A percentile compares a stretch with the other conserved stretches of the same genome.
phyloP scores from a whole-genome alignment of 2,888 invertebrate genomes.

The Apodemia duryi region DNA sequence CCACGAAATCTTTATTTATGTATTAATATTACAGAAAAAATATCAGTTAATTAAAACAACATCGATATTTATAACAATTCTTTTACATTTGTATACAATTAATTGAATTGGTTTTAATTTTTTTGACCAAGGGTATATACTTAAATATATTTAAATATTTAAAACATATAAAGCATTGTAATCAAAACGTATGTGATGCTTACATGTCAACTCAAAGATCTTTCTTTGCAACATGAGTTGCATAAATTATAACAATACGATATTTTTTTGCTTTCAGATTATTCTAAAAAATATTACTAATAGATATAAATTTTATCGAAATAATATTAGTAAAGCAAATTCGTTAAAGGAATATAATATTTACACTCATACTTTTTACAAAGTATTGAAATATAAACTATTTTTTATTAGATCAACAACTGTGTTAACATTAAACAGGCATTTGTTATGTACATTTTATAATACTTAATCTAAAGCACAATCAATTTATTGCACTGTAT shows the following conservation, averaged over 20 bases:
- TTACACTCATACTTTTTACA: conserved; percentile 21
- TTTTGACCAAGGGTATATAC: too few species aligned
- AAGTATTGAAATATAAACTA: conserved; percentile 14
- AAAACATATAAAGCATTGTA: too few species aligned
- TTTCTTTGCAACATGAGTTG: not conserved
- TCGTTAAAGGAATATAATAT: conserved; percentile 20
- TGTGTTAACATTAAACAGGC: conserved; percentile 3
- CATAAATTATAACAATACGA: not conserved
- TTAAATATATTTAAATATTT: too few species aligned
- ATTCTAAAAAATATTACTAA: not conserved
- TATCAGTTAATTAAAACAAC: too few species aligned
- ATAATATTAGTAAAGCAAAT: conserved; percentile 13
- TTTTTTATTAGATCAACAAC: conserved; percentile 30
- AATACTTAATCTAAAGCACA: conserved; percentile 40
- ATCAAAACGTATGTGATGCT: not conserved
- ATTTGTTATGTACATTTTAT: conserved; percentile 30
- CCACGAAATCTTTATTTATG: too few species aligned
- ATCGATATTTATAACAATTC: too few species aligned
- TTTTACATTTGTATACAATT: too few species aligned
- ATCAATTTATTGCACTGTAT: conserved; percentile 47
- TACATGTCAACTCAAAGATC: not conserved
- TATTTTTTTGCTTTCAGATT: not conserved
- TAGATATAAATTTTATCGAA: not conserved
- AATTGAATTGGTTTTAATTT: too few species aligned
- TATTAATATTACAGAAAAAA: too few species aligned